Conservation (phyloP, 1,140 invertebrate genomes). For the Vanessa atalanta region DNA sequence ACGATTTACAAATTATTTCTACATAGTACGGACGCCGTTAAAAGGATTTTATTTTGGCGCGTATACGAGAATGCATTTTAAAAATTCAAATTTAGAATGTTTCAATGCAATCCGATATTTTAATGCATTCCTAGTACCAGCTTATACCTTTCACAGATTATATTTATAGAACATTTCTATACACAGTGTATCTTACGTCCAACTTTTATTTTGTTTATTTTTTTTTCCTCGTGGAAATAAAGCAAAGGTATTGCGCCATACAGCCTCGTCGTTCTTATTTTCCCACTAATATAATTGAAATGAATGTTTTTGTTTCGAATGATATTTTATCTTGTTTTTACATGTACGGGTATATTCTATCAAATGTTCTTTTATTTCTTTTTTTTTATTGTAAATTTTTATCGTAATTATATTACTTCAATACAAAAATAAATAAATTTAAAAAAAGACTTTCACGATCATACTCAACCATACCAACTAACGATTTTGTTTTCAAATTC, state of each 20-base stretch:
- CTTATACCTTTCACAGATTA: not conserved
- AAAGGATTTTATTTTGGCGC: slow-evolving; percentile 22
- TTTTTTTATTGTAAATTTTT: no score
- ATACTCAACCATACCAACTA: no score
- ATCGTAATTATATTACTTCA: no score
- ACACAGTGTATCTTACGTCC: not conserved
- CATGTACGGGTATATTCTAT: no score
- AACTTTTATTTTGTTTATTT: not conserved
- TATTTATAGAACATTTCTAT: not conserved
- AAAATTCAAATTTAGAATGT: slow-evolving; percentile 18
- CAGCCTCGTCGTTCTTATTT: not conserved
- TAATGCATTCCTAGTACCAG: slow-evolving; percentile 31
- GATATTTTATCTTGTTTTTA: no score
- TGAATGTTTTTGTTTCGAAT: no score
- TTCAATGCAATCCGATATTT: slow-evolving; percentile 24
- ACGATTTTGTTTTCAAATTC: no score
- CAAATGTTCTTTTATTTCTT: no score
- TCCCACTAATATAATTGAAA: no score
- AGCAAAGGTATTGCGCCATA: not conserved
- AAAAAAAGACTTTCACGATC: no score
- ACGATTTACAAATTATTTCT: no score
- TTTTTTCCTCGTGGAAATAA: not conserved
- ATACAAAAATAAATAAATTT: no score
- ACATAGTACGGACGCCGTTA: not conserved
- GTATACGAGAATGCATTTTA: slow-evolving; percentile 25